Percentiles rank a stretch among this genome's conserved stretches.
phyloP scores from a whole-genome alignment of 2,113 vertebrate genomes.

The Sphaerodactylus townsendi region DNA sequence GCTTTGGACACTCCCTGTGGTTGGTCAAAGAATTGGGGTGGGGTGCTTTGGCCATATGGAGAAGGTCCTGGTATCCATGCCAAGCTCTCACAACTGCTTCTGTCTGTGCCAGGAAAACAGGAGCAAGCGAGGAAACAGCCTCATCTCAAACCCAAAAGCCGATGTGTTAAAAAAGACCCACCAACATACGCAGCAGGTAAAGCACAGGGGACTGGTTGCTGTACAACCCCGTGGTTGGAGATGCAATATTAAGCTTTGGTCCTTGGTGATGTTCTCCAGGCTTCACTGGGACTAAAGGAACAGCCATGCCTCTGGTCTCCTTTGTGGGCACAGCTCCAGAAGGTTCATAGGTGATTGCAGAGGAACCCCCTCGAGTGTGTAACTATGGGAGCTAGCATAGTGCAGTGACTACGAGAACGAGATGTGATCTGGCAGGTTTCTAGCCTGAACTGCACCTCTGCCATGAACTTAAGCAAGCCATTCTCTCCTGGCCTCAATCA shows the following conservation, averaged over 20 bases:
- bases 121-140: conserved; percentile 58
- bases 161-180: conserved; percentile 76
- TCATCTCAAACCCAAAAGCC: conserved; percentile 67
- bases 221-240: neutral
- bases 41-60: too few species aligned
- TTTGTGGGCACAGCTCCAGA: neutral
- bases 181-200: conserved; percentile 83
- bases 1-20: neutral
- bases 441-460: too few species aligned
- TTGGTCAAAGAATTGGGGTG: neutral
- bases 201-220: neutral
- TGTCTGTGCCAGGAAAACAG: conserved; percentile 71
- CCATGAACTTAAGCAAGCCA: too few species aligned
- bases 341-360: neutral
- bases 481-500: too few species aligned
- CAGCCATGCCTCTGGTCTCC: neutral
- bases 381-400: neutral
- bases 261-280: neutral
- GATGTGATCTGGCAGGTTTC: too few species aligned
- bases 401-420: too few species aligned
- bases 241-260: neutral
- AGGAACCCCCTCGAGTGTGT: neutral
- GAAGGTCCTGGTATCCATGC: neutral
- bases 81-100: conserved; percentile 33
- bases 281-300: neutral